Percentiles rank a stretch among this genome's conserved stretches.
These are phyloP conservation scores for Julus scandinavius DNA, from an alignment of 2,888 invertebrate species.

Conservation along the genomic window DNA sequence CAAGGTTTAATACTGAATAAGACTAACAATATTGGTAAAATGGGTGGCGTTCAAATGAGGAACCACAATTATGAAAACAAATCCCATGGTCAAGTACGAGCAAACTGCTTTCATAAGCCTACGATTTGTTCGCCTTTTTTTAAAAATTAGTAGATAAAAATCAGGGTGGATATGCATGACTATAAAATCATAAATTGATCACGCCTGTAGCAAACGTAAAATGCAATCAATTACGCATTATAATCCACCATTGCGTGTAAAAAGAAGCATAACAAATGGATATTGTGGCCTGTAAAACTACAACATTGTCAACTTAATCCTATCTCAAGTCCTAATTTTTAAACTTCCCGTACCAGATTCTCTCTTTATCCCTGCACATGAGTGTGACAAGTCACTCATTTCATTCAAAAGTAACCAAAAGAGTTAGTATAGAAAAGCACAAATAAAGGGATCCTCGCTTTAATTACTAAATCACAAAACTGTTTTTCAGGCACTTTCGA, in stretches of 20 bases:
- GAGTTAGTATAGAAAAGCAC: not conserved
- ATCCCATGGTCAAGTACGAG: not conserved
- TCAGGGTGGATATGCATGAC: not conserved
- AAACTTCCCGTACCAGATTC: not conserved
- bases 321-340: not conserved
- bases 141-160: not conserved
- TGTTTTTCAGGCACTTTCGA: not conserved
- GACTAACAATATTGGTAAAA: not conserved
- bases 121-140: not conserved
- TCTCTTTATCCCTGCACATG: not conserved
- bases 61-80: not conserved
- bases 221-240: not conserved
- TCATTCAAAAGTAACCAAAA: not conserved
- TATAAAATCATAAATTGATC: not conserved
- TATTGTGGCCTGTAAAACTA: no score
- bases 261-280: not conserved
- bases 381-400: not conserved
- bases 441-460: slow-evolving; percentile 35
- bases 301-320: not conserved
- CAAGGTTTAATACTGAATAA: not conserved
- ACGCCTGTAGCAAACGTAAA: not conserved
- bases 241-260: not conserved
- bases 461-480: not conserved
- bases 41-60: not conserved
- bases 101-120: not conserved